Evolutionary conservation across 2,113 vertebrate genomes (phyloP).

Genomic region (Rattus rattus): DNA sequence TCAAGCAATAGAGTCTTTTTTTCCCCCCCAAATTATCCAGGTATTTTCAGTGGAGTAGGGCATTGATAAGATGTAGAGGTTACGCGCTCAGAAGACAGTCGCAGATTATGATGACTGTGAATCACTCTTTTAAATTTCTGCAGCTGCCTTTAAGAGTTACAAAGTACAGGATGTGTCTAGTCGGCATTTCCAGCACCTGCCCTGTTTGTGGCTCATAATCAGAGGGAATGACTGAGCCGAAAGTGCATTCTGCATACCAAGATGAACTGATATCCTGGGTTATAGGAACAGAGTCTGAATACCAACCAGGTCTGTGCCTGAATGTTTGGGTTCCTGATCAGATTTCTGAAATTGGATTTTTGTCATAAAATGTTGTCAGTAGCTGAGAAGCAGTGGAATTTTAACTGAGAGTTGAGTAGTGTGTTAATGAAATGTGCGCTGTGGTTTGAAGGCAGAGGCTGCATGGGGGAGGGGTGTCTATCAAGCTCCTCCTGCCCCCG

Average conservation of each 20-base stretch:
- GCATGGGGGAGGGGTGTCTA: neutral
- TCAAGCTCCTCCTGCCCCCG: neutral
- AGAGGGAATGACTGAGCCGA: slow-evolving; percentile 42
- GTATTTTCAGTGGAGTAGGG: neutral
- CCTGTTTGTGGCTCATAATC: neutral
- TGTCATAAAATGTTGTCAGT: neutral
- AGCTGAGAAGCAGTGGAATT: neutral
- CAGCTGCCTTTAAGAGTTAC: slow-evolving; percentile 48
- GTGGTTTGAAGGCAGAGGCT: neutral
- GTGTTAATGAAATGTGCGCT: neutral
- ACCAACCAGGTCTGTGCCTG: neutral
- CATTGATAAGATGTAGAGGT: slow-evolving; percentile 41
- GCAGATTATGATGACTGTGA: slow-evolving; percentile 12
- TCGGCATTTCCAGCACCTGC: slow-evolving; percentile 54
- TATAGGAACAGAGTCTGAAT: slow-evolving; percentile 12
- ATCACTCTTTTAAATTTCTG: slow-evolving; percentile 42
- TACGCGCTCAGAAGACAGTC: slow-evolving; percentile 3
- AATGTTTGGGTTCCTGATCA: neutral
- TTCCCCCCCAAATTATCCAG: neutral
- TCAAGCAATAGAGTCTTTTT: neutral
- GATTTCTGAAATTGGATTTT: neutral
- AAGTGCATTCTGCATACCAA: neutral
- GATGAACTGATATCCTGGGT: neutral
- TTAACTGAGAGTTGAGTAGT: slow-evolving; percentile 12
- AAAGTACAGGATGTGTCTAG: slow-evolving; percentile 39